These are phyloP conservation scores for Helicoverpa assulta DNA, from an alignment of 2,888 invertebrate species.

Conservation along the genomic window DNA sequence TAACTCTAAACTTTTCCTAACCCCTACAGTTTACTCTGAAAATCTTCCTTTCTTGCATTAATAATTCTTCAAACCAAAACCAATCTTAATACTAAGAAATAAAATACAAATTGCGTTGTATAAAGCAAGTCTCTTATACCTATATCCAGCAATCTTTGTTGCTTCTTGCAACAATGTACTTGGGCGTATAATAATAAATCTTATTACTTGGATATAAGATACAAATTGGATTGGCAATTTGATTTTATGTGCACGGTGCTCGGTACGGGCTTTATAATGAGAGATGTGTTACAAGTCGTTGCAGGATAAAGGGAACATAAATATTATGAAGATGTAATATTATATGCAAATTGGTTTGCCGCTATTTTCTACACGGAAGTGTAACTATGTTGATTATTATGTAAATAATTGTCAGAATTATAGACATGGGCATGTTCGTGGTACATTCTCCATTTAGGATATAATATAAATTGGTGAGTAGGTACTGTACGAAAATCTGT, in stretches of 20 bases:
- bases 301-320: slow-evolving; percentile 26
- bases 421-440: background rate
- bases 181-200: slow-evolving; percentile 42
- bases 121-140: slow-evolving; percentile 14
- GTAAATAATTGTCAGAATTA: background rate
- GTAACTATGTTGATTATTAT: background rate
- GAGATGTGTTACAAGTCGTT: slow-evolving; percentile 46
- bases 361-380: background rate
- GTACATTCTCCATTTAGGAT: too few species aligned
- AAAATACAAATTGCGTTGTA: slow-evolving; percentile 24
- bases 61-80: slow-evolving; percentile 17
- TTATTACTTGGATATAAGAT: slow-evolving; percentile 47
- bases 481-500: too few species aligned
- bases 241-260: slow-evolving; percentile 38
- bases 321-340: background rate
- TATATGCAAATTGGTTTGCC: slow-evolving; percentile 5
- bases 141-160: slow-evolving; percentile 35
- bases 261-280: slow-evolving; percentile 52
- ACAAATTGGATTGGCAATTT: slow-evolving; percentile 55
- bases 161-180: slow-evolving; percentile 39
- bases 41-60: slow-evolving; percentile 30
- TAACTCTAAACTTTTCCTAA: slow-evolving; percentile 36
- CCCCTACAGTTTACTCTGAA: slow-evolving; percentile 25
- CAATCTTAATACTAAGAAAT: slow-evolving; percentile 3
- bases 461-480: too few species aligned